Evolutionary conservation across 2,797 vertebrate genomes (phyloP).

Genomic region (Enteromius treurensis): DNA sequence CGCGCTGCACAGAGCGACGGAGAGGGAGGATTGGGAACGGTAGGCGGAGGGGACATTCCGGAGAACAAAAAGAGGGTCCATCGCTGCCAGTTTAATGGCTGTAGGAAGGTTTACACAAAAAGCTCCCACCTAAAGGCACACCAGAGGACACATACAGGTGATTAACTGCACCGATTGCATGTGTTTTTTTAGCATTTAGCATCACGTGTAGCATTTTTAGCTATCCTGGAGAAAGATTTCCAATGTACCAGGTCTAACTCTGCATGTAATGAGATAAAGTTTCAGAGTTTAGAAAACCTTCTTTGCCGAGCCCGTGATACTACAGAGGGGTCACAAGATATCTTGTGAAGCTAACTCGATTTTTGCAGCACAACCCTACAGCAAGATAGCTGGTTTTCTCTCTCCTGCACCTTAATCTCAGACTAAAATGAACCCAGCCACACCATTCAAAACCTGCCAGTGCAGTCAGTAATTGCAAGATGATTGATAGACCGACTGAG

Average conservation of each 20-base stretch:
- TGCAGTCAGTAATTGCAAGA: constrained; percentile 77
- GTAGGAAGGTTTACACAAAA: constrained; percentile 99
- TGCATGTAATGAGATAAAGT: constrained; percentile 24
- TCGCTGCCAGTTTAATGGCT: constrained; percentile 98
- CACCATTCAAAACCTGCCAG: constrained; percentile 79
- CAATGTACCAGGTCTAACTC: background rate
- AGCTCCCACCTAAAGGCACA: constrained; percentile 99
- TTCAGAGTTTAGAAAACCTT: constrained; percentile 11
- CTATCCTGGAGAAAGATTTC: constrained; percentile 5
- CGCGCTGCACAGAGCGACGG: constrained; percentile 87
- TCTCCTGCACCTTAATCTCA: constrained; percentile 74
- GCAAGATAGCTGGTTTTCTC: constrained; percentile 23
- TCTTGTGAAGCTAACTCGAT: constrained; percentile 17
- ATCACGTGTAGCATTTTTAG: background rate
- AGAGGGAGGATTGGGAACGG: constrained; percentile 75
- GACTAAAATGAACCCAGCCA: constrained; percentile 77
- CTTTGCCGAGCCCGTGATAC: background rate
- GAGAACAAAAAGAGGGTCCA: constrained; percentile 99
- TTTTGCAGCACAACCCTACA: constrained; percentile 26
- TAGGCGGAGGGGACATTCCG: constrained; percentile 71
- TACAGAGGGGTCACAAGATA: constrained; percentile 19
- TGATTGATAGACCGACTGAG: constrained; percentile 82
- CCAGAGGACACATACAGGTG: constrained; percentile 99
- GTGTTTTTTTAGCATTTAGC: background rate
- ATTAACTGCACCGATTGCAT: constrained; percentile 53